Base-by-base conservation (phyloP, 2,888 invertebrate genomes). In the Dusona sp. region DNA sequence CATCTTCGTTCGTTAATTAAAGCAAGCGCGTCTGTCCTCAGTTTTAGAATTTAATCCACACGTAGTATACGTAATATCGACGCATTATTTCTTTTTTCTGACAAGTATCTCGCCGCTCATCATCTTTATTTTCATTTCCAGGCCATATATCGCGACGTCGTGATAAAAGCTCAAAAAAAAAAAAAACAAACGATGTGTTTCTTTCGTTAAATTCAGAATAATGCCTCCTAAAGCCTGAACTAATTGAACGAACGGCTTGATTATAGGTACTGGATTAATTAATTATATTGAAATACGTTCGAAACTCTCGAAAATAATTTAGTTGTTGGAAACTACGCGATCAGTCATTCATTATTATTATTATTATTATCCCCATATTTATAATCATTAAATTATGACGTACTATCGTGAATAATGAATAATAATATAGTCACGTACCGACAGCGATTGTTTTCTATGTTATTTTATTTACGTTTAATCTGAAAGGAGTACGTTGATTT, bases 401-500 rank as follows among this genome's bases (percentile, higher is more conserved):
- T 61, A 61, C 29, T 16, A 61, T 61, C 4, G 29, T 29, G 29
- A 61, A 61, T 29, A 61, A 61, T 61, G 29, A 29, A 61, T 61
- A 29, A 61, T 61, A 61, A 61, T 61, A 61, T 9, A 29, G 61
- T 61, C 25, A 57, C 57, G 61, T 61, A 51, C 65, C 65, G 33
- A 33, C 29, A 67, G n/a, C 36, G n/a, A 25, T 68, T 79, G 36
- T 38, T 68, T 11, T n/a, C 45, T 19, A 6, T 90, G 89, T 88
- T 88, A 90, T 90, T 88, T 88, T 91, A 91, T 91, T 92, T 92
- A 89, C 89, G 87, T 91, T 92, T 90, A 91, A 92, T 92, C 90
- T 89, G 85, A 87, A 81, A 85, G 51, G 29, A 19, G 72, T 64
- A 48, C 25, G 74, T 45, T 68, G 74, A 67, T 74, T 87, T 88